phyloP scores from a whole-genome alignment of 2,888 invertebrate genomes.

The Colostygia pectinataria region DNA sequence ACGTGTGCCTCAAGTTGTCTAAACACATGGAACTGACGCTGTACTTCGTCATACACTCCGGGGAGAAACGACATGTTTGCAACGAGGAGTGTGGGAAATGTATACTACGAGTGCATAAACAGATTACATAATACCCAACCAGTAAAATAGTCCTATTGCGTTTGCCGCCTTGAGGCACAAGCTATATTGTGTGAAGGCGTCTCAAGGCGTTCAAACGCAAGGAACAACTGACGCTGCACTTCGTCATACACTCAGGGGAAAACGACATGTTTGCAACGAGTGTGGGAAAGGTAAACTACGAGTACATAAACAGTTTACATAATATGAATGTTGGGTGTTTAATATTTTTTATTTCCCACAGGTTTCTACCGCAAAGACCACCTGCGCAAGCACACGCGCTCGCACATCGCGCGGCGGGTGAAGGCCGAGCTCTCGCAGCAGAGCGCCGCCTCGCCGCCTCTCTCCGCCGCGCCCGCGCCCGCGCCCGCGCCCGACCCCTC shows the following conservation, averaged over 20 bases:
- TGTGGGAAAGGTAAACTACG: conserved; percentile 86
- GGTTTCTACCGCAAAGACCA: conserved; percentile 95
- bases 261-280: conserved; percentile 92
- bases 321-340: neutral
- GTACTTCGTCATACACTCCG: conserved; percentile 95
- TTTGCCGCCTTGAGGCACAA: too few relatives aligned
- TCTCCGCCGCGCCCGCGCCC: conserved; percentile 44
- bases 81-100: conserved; percentile 95
- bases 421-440: conserved; percentile 91
- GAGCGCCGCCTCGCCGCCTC: conserved; percentile 45
- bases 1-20: conserved; percentile 93
- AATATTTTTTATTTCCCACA: conserved; percentile 34
- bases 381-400: conserved; percentile 91
- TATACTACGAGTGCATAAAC: too few relatives aligned
- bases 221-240: conserved; percentile 93
- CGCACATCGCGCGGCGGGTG: conserved; percentile 92
- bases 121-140: too few relatives aligned
- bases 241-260: conserved; percentile 96
- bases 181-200: conserved; percentile 93
- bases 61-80: conserved; percentile 93
- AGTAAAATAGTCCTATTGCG: too few relatives aligned
- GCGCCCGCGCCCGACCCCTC: conserved; percentile 59
- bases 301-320: neutral
- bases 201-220: conserved; percentile 94
- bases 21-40: conserved; percentile 94